A percentile compares a stretch with the other conserved stretches of the same genome.
These are phyloP conservation scores for Liodrosophila aerea DNA, from an alignment of 2,888 invertebrate genomes.

Conservation along the genomic window DNA sequence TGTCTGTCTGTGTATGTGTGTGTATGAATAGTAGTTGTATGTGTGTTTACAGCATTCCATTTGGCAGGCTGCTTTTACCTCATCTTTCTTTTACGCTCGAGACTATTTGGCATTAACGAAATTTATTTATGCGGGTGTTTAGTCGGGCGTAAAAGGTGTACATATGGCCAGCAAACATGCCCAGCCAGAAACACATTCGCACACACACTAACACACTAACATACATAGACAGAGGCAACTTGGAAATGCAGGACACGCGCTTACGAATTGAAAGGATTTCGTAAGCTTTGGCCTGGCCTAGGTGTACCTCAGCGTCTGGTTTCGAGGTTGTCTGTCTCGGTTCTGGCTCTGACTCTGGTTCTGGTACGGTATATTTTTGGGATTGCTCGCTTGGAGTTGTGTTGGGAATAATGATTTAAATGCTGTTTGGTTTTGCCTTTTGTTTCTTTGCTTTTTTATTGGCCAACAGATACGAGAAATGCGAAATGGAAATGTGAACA, in stretches of 20 bases:
- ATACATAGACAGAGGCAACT: slow-evolving; percentile 36
- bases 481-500: slow-evolving; percentile 12
- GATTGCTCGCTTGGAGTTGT: slow-evolving; percentile 30
- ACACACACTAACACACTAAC: slow-evolving; percentile 9
- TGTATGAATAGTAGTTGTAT: slow-evolving; percentile 10
- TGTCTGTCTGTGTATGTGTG: slow-evolving; percentile 19
- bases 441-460: slow-evolving; percentile 11
- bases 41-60: slow-evolving; percentile 53
- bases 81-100: slow-evolving; percentile 77
- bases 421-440: slow-evolving; percentile 58
- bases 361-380: slow-evolving; percentile 29
- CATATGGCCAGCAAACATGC: slow-evolving; percentile 65
- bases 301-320: slow-evolving; percentile 23
- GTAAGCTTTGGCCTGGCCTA: slow-evolving; percentile 29
- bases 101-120: slow-evolving; percentile 79
- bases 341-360: slow-evolving; percentile 21
- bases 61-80: slow-evolving; percentile 64
- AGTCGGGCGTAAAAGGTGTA: slow-evolving; percentile 76
- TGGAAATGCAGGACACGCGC: slow-evolving; percentile 67
- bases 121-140: slow-evolving; percentile 80
- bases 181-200: slow-evolving; percentile 10
- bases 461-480: not conserved
- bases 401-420: slow-evolving; percentile 73
- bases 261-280: slow-evolving; percentile 73
- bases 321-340: slow-evolving; percentile 12